Base-by-base conservation (phyloP, 2,797 vertebrate genomes). In the Lepidocolaptes lacrymiger region DNA sequence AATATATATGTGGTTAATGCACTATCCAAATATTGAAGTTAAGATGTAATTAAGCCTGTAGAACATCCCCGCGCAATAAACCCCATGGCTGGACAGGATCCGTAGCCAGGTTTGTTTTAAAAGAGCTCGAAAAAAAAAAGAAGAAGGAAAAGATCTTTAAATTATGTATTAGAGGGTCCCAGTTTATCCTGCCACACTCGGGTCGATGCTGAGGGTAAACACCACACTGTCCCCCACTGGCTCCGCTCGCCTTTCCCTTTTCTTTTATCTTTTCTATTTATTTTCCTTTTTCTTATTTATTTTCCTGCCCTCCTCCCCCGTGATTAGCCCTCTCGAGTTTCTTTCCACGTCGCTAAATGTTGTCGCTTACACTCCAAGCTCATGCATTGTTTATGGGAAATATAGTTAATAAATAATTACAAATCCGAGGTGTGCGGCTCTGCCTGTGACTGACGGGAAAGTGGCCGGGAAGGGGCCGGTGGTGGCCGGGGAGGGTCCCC, bases 331-430 rank as follows among this genome's bases (percentile, higher is more conserved):
- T 27, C 59, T 37, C 56, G 46, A 43, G 10, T 88, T 90, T 67
- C 93, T 49, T 14, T 37, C 75, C 96, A 79, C 82, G 88, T 62
- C 88, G 78, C 95, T 96, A 92, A 95, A 92, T 82, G 93, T 58
- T 86, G 94, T 80, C 93, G 59, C 93, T 96, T 85, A 73, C 88
- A 69, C 61, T 28, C 82, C 4, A 23, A 39, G 71, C 90, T 92
- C 93, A 79, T 73, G 95, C 93, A 82, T 79, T 89, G 90, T 92
- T 96, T 20, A 92, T 89, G 64, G 90, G 23, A 85, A 96, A 95
- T 66, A 59, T 21, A 75, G 88, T 91, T 91, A 95, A 96, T 93
- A 96, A 94, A 96, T 94, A 82, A 96, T 95, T 94, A 76, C 85
- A 69, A 82, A 82, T 24, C 85, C 63, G 75, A 69, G 49, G 64